A percentile compares a stretch with the other conserved stretches of the same genome.
These are phyloP conservation scores for Xiphias gladius DNA, from an alignment of 2,113 vertebrate species.

Conservation along the genomic window DNA sequence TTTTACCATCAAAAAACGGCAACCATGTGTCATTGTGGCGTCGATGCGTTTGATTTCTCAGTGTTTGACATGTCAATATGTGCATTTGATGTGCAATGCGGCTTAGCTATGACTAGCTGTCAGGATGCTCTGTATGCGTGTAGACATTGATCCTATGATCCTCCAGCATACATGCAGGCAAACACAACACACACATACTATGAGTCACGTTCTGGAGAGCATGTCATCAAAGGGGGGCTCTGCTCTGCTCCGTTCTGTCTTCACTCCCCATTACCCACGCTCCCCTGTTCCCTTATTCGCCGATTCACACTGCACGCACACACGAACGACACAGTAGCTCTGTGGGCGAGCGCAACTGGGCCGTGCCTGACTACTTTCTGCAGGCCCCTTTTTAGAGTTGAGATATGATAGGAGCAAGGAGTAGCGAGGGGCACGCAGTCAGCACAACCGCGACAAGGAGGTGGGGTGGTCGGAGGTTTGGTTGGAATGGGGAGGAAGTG, in stretches of 20 bases:
- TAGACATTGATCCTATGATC: slow-evolving; percentile 44
- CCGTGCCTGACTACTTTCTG: slow-evolving; percentile 55
- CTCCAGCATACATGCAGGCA: slow-evolving; percentile 37
- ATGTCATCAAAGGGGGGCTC: slow-evolving; percentile 55
- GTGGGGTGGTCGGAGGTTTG: slow-evolving; percentile 55
- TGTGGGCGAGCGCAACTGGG: slow-evolving; percentile 62
- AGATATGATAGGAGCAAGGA: slow-evolving; percentile 42
- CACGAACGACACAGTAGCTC: slow-evolving; percentile 56
- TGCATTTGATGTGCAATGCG: slow-evolving; percentile 23
- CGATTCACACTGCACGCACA: slow-evolving; percentile 38
- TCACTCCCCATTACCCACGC: slow-evolving; percentile 64
- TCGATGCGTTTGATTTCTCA: slow-evolving; percentile 7
- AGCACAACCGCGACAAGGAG: slow-evolving; percentile 25
- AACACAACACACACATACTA: slow-evolving; percentile 36
- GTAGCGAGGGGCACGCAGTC: slow-evolving; percentile 44
- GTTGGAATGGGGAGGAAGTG: slow-evolving; percentile 44
- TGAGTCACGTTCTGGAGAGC: slow-evolving; percentile 45
- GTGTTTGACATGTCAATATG: slow-evolving; percentile 9
- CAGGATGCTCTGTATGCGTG: slow-evolving; percentile 18
- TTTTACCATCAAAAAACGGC: not conserved
- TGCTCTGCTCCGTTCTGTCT: slow-evolving; percentile 43
- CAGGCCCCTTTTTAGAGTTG: slow-evolving; percentile 42
- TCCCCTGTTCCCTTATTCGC: slow-evolving; percentile 57
- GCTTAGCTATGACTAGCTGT: slow-evolving; percentile 12
- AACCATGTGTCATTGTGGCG: not conserved